Base-by-base conservation (phyloP, 1,140 invertebrate genomes). In the Papilio xuthus region DNA sequence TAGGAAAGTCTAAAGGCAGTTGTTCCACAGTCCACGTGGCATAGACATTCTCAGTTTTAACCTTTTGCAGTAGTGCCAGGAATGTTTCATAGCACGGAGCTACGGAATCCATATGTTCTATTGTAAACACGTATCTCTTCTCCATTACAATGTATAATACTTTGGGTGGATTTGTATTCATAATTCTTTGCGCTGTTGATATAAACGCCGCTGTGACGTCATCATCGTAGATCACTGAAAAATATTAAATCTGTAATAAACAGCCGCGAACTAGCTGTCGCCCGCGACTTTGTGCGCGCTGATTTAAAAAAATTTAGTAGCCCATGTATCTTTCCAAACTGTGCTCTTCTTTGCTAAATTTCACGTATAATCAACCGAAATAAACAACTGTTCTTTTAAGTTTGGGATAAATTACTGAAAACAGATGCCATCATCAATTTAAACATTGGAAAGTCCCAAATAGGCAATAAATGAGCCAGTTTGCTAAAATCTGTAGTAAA, bases 51-150 rank as follows among this genome's bases (percentile, higher is more conserved):
- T 94, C 88, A 71, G 86, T 87, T 80, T 94, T 94, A 53, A 94
- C 85, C 79, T 94, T 90, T 50, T 94, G 89, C 10, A 97, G 85
- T 70, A 95, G 93, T 9, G 95, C 94, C 13, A 97, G 88, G 93
- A 98, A 98, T 93, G 97, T 96, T 85, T 98, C 97, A 85, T 97
- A 98, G 94, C 97, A 97, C 0, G 97, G 97, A 4, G 97, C 97
- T 28, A 96, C 95, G 0, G 96, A 95, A 80, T 98, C 97, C 86
- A 97, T 95, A 85, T 98, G 97, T 2, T 95, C 94, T 78, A 97
- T 90, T 6, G 97, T 98, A 84, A 98, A 98, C 4, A 98, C 97
- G 88, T 96, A 98, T 67, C 97, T 95, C 92, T 98, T 98, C 87
- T 98, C 98, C 63, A 98, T 86, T 4, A 97, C 96, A 32, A 98